A percentile compares a stretch with the other conserved stretches of the same genome.
Conservation (phyloP, 2,113 vertebrate genomes). For the Chamaetylas fuelleborni region DNA sequence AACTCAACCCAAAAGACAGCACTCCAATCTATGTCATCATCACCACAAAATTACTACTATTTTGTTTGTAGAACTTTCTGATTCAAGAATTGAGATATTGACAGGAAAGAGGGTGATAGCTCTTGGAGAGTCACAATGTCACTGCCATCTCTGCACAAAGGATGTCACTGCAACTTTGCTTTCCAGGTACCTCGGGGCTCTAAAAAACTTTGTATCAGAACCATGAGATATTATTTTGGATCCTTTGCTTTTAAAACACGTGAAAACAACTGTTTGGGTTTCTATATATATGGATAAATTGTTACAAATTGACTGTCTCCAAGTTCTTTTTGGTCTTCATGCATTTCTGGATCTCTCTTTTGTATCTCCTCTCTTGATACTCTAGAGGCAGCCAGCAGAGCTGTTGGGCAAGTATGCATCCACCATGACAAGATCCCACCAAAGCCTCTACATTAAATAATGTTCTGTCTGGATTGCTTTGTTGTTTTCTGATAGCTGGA, state of each 20-base stretch:
- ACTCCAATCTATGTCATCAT: neutral
- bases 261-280: neutral
- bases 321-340: neutral
- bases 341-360: neutral
- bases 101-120: neutral
- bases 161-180: neutral
- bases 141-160: neutral
- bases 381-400: neutral
- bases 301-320: neutral
- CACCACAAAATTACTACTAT: neutral
- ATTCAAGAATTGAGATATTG: neutral
- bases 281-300: neutral
- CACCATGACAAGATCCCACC: neutral
- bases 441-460: neutral
- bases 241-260: neutral
- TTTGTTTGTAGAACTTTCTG: neutral
- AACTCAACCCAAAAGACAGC: neutral
- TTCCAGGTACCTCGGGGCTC: neutral
- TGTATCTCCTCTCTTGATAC: neutral
- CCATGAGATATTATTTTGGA: neutral
- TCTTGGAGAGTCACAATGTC: neutral
- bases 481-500: neutral
- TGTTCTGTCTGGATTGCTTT: neutral
- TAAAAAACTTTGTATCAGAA: neutral
- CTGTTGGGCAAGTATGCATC: neutral